These are phyloP conservation scores for Drosophila erecta DNA, from an alignment of 1,140 invertebrate genomes.

Conservation along the genomic window DNA sequence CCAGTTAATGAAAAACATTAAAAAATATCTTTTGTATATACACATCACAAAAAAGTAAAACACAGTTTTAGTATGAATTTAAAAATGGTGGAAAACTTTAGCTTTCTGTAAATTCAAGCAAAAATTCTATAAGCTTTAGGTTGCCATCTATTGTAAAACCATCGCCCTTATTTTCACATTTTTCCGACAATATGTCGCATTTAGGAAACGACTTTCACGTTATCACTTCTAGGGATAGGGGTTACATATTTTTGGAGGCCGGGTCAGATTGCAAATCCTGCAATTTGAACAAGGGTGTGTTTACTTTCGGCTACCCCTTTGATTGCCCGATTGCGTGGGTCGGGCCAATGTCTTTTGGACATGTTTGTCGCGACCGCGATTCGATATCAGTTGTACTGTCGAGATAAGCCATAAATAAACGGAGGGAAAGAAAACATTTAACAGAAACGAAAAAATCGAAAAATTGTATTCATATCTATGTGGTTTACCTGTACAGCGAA, in stretches of 20 bases:
- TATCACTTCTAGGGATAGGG: not conserved
- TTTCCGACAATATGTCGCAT: slow-evolving; percentile 28
- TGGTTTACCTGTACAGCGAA: slow-evolving; percentile 18
- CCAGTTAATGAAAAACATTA: not conserved
- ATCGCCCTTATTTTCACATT: not conserved
- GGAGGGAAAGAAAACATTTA: slow-evolving; percentile 39
- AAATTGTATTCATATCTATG: slow-evolving; percentile 31
- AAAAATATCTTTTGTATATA: not conserved
- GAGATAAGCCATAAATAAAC: slow-evolving; percentile 76
- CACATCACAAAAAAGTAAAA: no score
- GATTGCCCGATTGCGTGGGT: slow-evolving; percentile 55
- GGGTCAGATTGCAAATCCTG: slow-evolving; percentile 52
- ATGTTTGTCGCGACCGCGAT: slow-evolving; percentile 39
- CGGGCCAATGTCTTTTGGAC: slow-evolving; percentile 45
- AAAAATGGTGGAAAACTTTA: not conserved
- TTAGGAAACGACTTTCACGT: slow-evolving; percentile 21
- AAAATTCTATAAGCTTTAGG: not conserved
- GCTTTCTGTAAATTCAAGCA: not conserved
- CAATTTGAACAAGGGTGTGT: slow-evolving; percentile 13
- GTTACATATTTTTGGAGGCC: slow-evolving; percentile 7
- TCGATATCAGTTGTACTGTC: slow-evolving; percentile 55
- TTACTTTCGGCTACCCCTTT: slow-evolving; percentile 22
- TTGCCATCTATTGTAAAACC: slow-evolving; percentile 2
- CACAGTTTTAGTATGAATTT: no score
- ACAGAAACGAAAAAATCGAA: not conserved